These are phyloP conservation scores for Arnoldichthys spilopterus DNA, from an alignment of 2,797 vertebrate species.

Conservation along the genomic window DNA sequence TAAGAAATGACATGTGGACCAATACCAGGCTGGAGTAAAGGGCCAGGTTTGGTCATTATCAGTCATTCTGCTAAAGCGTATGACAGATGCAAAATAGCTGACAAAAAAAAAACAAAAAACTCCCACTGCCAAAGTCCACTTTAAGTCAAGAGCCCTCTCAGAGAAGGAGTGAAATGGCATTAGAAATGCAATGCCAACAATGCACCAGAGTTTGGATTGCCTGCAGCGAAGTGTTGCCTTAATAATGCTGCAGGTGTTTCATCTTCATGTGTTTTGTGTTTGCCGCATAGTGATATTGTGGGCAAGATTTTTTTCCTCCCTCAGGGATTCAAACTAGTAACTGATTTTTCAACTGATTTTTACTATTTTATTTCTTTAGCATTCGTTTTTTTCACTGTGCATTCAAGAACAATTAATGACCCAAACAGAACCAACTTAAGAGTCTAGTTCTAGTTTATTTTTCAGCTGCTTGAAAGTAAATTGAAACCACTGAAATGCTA, in stretches of 20 bases:
- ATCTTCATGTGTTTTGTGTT: slow-evolving; percentile 5
- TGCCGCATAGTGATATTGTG: background rate
- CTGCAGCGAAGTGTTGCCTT: background rate
- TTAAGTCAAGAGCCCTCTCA: background rate
- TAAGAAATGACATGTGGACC: background rate
- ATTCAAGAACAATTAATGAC: too few relatives aligned
- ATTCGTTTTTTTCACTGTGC: too few relatives aligned
- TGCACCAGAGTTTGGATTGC: background rate
- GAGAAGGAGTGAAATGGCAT: background rate
- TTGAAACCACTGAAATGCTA: too few relatives aligned
- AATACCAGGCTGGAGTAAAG: background rate
- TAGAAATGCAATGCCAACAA: background rate
- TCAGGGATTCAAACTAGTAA: background rate
- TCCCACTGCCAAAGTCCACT: background rate
- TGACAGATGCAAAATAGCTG: background rate
- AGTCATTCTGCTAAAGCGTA: background rate
- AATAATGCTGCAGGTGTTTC: slow-evolving; percentile 19
- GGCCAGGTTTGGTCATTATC: background rate
- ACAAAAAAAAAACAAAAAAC: background rate
- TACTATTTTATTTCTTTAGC: too few relatives aligned
- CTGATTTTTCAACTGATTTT: too few relatives aligned
- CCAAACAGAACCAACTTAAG: too few relatives aligned
- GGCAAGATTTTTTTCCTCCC: background rate
- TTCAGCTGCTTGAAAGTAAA: too few relatives aligned
- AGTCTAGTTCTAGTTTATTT: too few relatives aligned